Evolutionary conservation across 92 coral and sea anemone species (phyloP), one percentile per base, ranked within the genome.

Genomic region (Muricea muricata): DNA sequence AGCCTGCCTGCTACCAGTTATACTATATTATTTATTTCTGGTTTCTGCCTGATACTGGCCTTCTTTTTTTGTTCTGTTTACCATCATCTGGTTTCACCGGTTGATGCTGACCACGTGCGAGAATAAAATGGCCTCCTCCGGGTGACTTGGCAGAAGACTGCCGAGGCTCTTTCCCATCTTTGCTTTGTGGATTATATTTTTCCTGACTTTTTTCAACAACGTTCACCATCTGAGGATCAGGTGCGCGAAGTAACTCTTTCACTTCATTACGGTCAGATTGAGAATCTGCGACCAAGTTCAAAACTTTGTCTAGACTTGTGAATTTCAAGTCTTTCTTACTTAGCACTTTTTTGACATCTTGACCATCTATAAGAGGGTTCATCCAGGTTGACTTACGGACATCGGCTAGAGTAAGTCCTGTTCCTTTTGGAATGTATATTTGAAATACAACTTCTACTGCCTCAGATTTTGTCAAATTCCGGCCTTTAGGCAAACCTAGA

Each of bases 341-440:
- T 10, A 97, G 91, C 13, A 91, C 85, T 60, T 97, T 95, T 94
- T 88, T 90, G 1, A 94, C 89, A 75, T 97, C 99, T 26, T 88
- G 87, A 2, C 99, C 99, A 41, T 97, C 93, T 58, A 84, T 89
- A 66, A 97, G 91, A 35, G 99, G 99, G 87, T 97, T 97, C 73
- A 93, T 75, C 99, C 99, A 97, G 17, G 99, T 97, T 75, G 98
- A 93, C 75, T 92, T 93, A 24, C 99, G 97, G 57, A 97, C 97
- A 71, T 93, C 97, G n/a, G 93, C 84, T 58, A 97, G 87, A 35
- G 89, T 83, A 69, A 97, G 86, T 18, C 94, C 97, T 5, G 99
- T 97, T 35, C 99, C 99, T 87, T 91, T 94, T 25, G 98, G 99
- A 30, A 97, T 94, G 84, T 97, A 97, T 75, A 97, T 97, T 45